Base-by-base conservation (phyloP, 2,113 vertebrate species). In the Anolis carolinensis region DNA sequence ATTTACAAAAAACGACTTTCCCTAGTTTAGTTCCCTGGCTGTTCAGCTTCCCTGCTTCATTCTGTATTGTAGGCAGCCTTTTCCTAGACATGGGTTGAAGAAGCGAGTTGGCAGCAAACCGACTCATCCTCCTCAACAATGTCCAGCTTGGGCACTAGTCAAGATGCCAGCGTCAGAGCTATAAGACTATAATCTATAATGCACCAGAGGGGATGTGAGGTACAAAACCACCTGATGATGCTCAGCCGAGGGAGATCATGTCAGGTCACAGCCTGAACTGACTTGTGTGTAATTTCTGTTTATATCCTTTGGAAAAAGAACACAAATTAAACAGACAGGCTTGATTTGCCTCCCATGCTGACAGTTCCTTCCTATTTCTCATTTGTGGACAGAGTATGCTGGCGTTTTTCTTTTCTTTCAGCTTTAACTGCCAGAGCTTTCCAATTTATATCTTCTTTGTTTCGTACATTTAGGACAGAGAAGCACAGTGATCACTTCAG, bases 201-300 rank as follows among this genome's bases (percentile, higher is more conserved):
- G 48, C 67, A 85, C 11, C 16, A n/a, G 23, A 85, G 44, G 50
- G 63, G 50, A 36, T 70, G 11, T 71, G 30, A 79, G 50, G 34
- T 52, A 71, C 23, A 39, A 44, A 23, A 5, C 3, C 67, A n/a
- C 50, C 73, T 5, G 72, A 67, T 62, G 27, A 16, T 20, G 27
- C 84, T 36, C 67, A 79, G 5, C 36, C 30, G 16, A 34, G 0
- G 1, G 27, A 34, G 20, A 32, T 72, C 44, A 0, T 0, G 10
- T 0, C 1, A 81, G 0, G 0, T 87, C 62, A 71, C 50, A 68
- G 89, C 65, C 14, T 67, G 0, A 0, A 36, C 0, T 0, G 0
- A 79, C 48, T 6, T 25, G 70, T 70, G 30, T 5, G 4, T 16
- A 20, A 27, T 52, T 65, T 21, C 8, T 52, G 62, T 59, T 44